These are phyloP conservation scores for Drosophila sulfurigaster DNA, from an alignment of 1,140 invertebrate genomes.

Conservation along the genomic window DNA sequence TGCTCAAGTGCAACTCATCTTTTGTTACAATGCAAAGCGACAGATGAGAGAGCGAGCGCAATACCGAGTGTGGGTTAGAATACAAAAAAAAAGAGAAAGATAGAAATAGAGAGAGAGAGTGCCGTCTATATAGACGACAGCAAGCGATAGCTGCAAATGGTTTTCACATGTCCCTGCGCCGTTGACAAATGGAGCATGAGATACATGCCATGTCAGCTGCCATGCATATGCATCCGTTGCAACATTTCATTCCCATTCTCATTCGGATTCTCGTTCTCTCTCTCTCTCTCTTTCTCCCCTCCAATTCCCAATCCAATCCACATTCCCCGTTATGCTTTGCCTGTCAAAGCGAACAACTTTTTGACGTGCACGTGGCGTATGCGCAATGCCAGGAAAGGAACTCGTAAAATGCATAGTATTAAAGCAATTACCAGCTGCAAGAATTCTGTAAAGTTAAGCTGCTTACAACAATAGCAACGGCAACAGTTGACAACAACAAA, in stretches of 20 bases:
- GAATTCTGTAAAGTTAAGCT: conserved; percentile 13
- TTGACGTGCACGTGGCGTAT: conserved; percentile 43
- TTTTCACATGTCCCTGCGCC: conserved; percentile 39
- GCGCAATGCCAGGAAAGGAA: conserved; percentile 35
- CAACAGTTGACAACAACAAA: not conserved
- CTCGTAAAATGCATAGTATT: conserved; percentile 15
- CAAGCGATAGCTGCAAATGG: conserved; percentile 50
- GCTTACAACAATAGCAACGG: conserved; percentile 19
- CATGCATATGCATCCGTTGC: conserved; percentile 44
- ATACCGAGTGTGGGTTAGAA: no score
- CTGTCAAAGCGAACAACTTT: conserved; percentile 44
- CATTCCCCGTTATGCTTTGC: conserved; percentile 33
- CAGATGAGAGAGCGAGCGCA: not conserved
- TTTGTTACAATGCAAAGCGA: conserved; percentile 66
- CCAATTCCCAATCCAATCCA: conserved; percentile 40
- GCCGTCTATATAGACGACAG: not conserved
- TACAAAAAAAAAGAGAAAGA: not conserved
- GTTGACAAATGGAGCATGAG: conserved; percentile 79
- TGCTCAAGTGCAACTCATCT: conserved; percentile 81
- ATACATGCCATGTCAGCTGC: conserved; percentile 54
- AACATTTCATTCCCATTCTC: not conserved
- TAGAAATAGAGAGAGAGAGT: conserved; percentile 22
- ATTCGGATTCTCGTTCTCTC: not conserved
- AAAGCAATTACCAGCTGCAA: conserved; percentile 41
- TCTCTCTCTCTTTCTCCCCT: not conserved